These are phyloP conservation scores for Gryon sp. DNA, from an alignment of 1,140 invertebrate species.

Conservation along the genomic window DNA sequence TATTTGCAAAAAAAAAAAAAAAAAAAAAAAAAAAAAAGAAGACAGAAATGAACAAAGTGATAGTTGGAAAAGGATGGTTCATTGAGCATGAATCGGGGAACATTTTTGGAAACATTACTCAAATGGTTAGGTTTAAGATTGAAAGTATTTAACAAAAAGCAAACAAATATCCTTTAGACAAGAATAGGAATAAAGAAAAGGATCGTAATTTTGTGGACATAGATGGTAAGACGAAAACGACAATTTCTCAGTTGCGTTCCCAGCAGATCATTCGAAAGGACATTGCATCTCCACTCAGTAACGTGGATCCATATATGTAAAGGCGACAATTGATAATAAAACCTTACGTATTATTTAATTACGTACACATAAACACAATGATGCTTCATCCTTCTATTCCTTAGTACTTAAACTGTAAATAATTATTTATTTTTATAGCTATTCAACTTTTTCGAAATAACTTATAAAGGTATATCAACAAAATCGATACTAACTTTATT, in stretches of 20 bases:
- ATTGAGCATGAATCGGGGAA: background rate
- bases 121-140: slow-evolving; percentile 9
- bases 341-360: slow-evolving; percentile 59
- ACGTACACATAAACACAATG: slow-evolving; percentile 49
- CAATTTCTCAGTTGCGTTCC: slow-evolving; percentile 34
- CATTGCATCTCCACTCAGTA: slow-evolving; percentile 45
- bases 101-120: slow-evolving; percentile 15
- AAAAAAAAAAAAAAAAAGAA: slow-evolving; percentile 8
- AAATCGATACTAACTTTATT: slow-evolving; percentile 26
- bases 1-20: too few species aligned
- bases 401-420: slow-evolving; percentile 52
- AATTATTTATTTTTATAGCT: slow-evolving; percentile 55
- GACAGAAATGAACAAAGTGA: slow-evolving; percentile 2
- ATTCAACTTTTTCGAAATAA: slow-evolving; percentile 36
- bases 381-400: slow-evolving; percentile 49
- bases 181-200: slow-evolving; percentile 28
- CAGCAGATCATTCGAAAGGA: slow-evolving; percentile 29
- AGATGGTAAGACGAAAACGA: slow-evolving; percentile 39
- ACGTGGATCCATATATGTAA: slow-evolving; percentile 53
- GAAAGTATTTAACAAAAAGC: background rate
- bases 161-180: slow-evolving; percentile 31
- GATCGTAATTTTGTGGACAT: slow-evolving; percentile 34
- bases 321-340: slow-evolving; percentile 64
- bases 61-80: background rate
- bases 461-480: slow-evolving; percentile 11